Evolutionary conservation across 2,888 invertebrate genomes (phyloP).

Genomic region (Heteromyza rotundicornis): DNA sequence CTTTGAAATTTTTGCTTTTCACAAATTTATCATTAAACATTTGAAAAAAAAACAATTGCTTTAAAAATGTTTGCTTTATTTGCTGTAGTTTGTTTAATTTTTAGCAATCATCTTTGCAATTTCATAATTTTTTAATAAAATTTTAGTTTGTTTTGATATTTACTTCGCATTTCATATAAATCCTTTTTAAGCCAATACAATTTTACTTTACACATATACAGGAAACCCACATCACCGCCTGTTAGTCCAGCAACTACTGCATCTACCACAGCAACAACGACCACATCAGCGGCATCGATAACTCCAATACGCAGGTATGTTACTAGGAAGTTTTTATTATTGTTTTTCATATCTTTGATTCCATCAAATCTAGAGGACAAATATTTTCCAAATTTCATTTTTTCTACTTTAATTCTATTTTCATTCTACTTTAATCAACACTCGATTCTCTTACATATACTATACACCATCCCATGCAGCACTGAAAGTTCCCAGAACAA

Average conservation of each 20-base stretch:
- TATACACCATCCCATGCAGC: too few species aligned
- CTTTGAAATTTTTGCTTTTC: constrained; percentile 17
- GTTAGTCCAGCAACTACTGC: constrained; percentile 45
- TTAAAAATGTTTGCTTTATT: background rate
- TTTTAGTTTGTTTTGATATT: constrained; percentile 17
- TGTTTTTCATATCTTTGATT: background rate
- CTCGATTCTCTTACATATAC: too few species aligned
- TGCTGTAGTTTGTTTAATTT: constrained; percentile 24
- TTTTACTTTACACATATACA: constrained; percentile 29
- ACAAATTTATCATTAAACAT: constrained; percentile 14
- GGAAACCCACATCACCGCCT: constrained; percentile 58
- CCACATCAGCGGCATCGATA: constrained; percentile 46
- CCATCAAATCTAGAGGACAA: background rate
- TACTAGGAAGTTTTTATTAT: background rate
- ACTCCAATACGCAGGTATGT: constrained; percentile 66
- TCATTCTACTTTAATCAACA: too few species aligned
- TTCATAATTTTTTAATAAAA: constrained; percentile 44
- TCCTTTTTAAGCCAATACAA: background rate
- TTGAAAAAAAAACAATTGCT: constrained; percentile 16
- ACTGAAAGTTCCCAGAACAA: constrained; percentile 30
- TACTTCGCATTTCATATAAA: constrained; percentile 8
- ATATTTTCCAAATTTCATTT: background rate
- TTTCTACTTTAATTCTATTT: too few species aligned
- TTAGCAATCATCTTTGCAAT: background rate
- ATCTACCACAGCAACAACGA: constrained; percentile 38